Conservation (phyloP, 30 jellyfish, hydroid and myxozoan species). For the Aurelia aurita complex sp. Pacific region DNA sequence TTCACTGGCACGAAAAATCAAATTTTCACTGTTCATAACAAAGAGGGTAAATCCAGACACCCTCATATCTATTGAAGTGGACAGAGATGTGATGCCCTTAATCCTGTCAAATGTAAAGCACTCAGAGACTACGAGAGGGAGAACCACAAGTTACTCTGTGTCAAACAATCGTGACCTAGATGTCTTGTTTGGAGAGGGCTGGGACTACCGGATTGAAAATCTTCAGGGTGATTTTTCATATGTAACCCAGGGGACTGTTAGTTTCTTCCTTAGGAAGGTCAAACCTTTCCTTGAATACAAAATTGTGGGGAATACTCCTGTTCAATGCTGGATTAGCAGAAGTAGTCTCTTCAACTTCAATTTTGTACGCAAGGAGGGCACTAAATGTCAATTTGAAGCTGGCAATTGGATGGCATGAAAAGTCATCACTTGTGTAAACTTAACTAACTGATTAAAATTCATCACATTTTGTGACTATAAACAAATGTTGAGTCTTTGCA, state of each 20-base stretch:
- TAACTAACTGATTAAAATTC: too few relatives aligned
- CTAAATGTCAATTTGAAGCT: neutral
- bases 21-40: neutral
- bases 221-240: neutral
- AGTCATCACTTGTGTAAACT: too few relatives aligned
- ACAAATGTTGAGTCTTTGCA: too few relatives aligned
- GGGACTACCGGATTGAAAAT: constrained; percentile 7
- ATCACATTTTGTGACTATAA: too few relatives aligned
- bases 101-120: neutral
- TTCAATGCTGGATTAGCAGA: neutral
- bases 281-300: neutral
- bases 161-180: neutral
- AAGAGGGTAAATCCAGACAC: neutral
- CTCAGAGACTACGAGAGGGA: neutral
- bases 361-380: neutral
- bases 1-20: neutral
- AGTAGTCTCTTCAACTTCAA: neutral
- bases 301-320: neutral
- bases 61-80: neutral
- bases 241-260: neutral
- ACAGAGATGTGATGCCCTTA: neutral
- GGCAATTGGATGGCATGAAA: neutral
- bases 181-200: neutral
- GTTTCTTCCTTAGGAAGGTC: neutral
- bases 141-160: neutral